phyloP scores from a whole-genome alignment of 2,888 invertebrate species.

The Microctonus hyperodae region DNA sequence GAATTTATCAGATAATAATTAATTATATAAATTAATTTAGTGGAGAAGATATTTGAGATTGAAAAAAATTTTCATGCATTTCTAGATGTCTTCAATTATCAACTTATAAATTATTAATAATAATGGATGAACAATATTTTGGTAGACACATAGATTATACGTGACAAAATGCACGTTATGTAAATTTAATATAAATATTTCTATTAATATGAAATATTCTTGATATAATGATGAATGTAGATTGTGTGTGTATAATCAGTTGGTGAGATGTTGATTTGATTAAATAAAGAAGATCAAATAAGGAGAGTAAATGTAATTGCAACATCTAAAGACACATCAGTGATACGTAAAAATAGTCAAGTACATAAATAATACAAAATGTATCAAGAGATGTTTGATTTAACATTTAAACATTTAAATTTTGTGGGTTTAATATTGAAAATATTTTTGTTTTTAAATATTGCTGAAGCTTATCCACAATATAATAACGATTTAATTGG shows the following conservation, averaged over 20 bases:
- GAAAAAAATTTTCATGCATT: too few relatives aligned
- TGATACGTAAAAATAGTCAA: neutral
- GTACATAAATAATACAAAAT: too few relatives aligned
- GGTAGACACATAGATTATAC: neutral
- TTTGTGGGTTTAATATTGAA: constrained; percentile 40
- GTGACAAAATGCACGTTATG: neutral
- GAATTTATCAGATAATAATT: too few relatives aligned
- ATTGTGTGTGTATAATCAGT: neutral
- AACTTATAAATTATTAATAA: too few relatives aligned
- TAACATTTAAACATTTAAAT: neutral
- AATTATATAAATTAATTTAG: too few relatives aligned
- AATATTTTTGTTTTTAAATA: constrained; percentile 46
- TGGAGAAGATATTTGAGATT: too few relatives aligned
- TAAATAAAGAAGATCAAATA: neutral
- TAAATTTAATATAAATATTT: neutral
- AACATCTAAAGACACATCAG: neutral
- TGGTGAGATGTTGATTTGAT: neutral
- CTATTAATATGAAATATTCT: neutral
- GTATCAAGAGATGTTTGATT: neutral
- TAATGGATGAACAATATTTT: too few relatives aligned
- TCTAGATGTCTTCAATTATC: too few relatives aligned
- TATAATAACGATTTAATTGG: constrained; percentile 39
- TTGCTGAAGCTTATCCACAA: constrained; percentile 40
- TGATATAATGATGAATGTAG: neutral
- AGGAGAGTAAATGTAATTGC: too few relatives aligned